A percentile compares a stretch with the other conserved stretches of the same genome.
phyloP scores from a whole-genome alignment of 2,797 vertebrate genomes.

The Gymnoscopelus braueri region DNA sequence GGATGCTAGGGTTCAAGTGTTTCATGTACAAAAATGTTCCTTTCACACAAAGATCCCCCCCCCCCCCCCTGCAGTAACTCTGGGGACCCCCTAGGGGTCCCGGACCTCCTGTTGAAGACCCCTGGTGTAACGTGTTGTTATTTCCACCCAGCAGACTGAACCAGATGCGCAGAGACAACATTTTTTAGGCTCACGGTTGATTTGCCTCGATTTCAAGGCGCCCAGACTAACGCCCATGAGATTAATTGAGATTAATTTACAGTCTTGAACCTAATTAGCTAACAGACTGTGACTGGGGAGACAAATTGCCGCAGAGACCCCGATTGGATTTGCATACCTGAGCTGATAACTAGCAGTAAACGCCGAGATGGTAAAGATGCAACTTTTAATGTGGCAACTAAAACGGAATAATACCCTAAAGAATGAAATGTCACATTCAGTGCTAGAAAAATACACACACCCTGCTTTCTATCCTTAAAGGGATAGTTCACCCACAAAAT shows the following conservation, averaged over 20 bases:
- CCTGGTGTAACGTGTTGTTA: neutral
- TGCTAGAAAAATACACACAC: too few relatives aligned
- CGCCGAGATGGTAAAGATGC: conserved; percentile 54
- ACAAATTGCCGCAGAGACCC: conserved; percentile 74
- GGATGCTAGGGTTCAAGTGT: too few relatives aligned
- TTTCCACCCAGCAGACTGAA: conserved; percentile 17
- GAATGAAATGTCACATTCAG: too few relatives aligned
- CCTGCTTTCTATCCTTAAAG: too few relatives aligned
- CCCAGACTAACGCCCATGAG: conserved; percentile 57
- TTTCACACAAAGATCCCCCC: too few relatives aligned
- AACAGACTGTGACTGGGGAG: conserved; percentile 71
- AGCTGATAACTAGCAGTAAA: conserved; percentile 53
- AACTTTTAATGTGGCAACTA: conserved; percentile 22
- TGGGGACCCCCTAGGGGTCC: too few relatives aligned
- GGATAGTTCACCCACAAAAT: too few relatives aligned
- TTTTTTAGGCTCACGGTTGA: neutral
- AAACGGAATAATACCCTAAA: too few relatives aligned
- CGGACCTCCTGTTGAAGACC: too few relatives aligned
- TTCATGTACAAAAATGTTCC: too few relatives aligned
- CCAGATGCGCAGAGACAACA: conserved; percentile 42
- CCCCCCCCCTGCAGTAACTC: too few relatives aligned
- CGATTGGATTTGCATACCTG: conserved; percentile 73
- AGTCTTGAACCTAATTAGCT: conserved; percentile 73
- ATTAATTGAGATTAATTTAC: conserved; percentile 78
- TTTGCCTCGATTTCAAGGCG: conserved; percentile 62